Percentiles rank a stretch among this genome's conserved stretches.
Conservation (phyloP, 2,888 invertebrate genomes). For the Pammene aurita region DNA sequence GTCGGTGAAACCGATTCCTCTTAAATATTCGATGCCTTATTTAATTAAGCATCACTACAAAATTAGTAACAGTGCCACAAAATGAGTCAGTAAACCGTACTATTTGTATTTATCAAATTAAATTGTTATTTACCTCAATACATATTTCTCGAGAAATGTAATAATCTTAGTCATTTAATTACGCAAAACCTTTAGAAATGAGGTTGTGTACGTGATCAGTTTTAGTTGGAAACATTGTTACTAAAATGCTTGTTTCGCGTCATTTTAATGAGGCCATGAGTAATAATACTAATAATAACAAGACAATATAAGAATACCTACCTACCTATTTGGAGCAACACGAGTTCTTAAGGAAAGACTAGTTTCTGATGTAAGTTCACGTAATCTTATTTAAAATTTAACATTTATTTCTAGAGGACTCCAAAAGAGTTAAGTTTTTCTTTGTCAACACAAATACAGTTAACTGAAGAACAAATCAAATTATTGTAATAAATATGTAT, state of each 20-base stretch:
- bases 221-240: slow-evolving; percentile 25
- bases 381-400: no score
- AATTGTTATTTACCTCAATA: slow-evolving; percentile 46
- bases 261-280: slow-evolving; percentile 14
- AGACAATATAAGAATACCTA: slow-evolving; percentile 3
- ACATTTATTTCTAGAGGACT: no score
- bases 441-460: no score
- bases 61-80: slow-evolving; percentile 23
- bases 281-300: neutral
- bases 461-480: no score
- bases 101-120: slow-evolving; percentile 34
- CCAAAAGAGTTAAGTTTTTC: no score
- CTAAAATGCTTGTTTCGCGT: slow-evolving; percentile 9
- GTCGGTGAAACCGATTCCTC: neutral
- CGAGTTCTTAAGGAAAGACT: no score
- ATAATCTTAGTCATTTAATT: slow-evolving; percentile 19
- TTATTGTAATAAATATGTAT: no score
- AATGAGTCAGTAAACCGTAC: slow-evolving; percentile 28
- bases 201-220: slow-evolving; percentile 39
- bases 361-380: no score
- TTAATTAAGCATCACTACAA: slow-evolving; percentile 11
- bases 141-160: slow-evolving; percentile 36
- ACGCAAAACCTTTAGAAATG: slow-evolving; percentile 36
- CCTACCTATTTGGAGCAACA: no score
- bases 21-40: slow-evolving; percentile 10